Conservation (phyloP, 2,888 invertebrate species). For the Xestia ashworthii region DNA sequence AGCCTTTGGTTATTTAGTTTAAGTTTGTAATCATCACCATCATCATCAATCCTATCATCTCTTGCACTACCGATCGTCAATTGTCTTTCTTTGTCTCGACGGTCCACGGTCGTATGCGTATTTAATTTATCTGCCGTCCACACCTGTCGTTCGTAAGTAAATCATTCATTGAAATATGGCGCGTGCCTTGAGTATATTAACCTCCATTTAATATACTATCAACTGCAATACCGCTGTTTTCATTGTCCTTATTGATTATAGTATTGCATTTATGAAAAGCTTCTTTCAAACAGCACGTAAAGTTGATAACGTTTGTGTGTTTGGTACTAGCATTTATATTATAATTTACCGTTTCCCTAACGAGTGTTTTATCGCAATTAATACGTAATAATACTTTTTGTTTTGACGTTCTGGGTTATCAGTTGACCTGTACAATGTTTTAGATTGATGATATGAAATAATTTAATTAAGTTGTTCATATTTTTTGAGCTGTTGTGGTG, state of each 20-base stretch:
- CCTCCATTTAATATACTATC: slow-evolving; percentile 7
- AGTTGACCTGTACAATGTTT: slow-evolving; percentile 41
- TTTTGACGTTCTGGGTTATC: slow-evolving; percentile 50
- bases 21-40: neutral
- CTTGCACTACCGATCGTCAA: neutral
- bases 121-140: slow-evolving; percentile 12
- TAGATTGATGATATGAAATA: slow-evolving; percentile 30
- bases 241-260: slow-evolving; percentile 25
- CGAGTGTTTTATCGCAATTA: slow-evolving; percentile 31
- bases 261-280: slow-evolving; percentile 47
- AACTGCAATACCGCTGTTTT: slow-evolving; percentile 5
- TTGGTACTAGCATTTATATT: slow-evolving; percentile 13
- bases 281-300: slow-evolving; percentile 53
- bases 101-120: neutral
- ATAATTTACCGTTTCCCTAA: slow-evolving; percentile 43
- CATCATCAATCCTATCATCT: slow-evolving; percentile 5
- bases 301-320: slow-evolving; percentile 40
- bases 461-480: slow-evolving; percentile 30
- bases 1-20: neutral
- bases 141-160: slow-evolving; percentile 22
- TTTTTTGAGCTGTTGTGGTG: neutral
- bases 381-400: slow-evolving; percentile 49
- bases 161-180: slow-evolving; percentile 23
- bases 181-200: slow-evolving; percentile 29
- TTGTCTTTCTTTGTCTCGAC: slow-evolving; percentile 18